Evolutionary conservation across 1,140 invertebrate species (phyloP), one percentile per base, ranked within the genome.

Genomic region (Drosophila santomea): DNA sequence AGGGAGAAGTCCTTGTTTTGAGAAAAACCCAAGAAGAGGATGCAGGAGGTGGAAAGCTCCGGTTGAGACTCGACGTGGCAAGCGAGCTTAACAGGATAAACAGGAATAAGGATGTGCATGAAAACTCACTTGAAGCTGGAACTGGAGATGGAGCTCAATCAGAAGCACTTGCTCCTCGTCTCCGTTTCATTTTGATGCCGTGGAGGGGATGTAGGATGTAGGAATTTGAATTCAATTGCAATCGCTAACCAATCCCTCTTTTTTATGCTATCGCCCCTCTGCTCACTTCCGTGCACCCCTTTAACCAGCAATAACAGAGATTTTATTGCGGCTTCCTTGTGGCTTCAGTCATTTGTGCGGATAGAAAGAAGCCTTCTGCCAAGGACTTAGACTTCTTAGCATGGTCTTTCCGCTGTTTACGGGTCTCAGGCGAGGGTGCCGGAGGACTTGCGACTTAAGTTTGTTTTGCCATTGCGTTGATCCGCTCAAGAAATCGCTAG

Each of bases 151-250:
- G 20, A 67, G 39, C 60, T 32, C 32, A 32, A 32, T 32, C 32
- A 32, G 32, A 10, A 10, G 32, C 32, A 32, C 32, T 32, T 32
- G 32, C 32, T 64, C 62, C 69, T 71, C 64, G 58, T 72, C 82
- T 86, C 74, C 69, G 23, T 86, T 81, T 81, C 82, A 68, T 62
- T 64, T 78, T 48, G 66, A 81, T 32, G 7, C 69, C 86, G 81
- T 81, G 66, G 78, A 75, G 78, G 72, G 69, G 57, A 51, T 44
- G 72, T 59, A 39, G 69, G 57, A 51, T 44, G 72, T 56, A 43
- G 69, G 78, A 86, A 85, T 85, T 81, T 85, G 82, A 85, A 85
- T 85, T 85, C 82, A 85, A 85, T 86, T 67, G 69, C 82, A 75
- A 75, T 78, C 62, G 82, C 60, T 75, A 78, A 81, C 64, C 60